Evolutionary conservation across 2,797 vertebrate species (phyloP).

Genomic region (Sebastes variabilis): DNA sequence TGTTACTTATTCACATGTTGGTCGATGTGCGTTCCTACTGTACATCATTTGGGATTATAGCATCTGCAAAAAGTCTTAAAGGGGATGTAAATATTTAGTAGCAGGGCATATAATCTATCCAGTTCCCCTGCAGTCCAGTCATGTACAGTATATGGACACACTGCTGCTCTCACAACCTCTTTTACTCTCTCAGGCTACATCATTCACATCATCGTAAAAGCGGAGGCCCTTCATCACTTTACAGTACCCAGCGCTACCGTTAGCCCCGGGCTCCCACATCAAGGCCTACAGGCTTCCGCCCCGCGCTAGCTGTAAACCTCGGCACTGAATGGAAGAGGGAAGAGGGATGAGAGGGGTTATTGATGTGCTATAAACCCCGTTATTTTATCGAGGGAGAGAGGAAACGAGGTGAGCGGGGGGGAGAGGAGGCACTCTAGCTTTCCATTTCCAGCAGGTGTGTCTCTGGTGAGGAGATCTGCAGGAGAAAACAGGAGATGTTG

Average conservation of each 20-base stretch:
- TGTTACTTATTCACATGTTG: background rate
- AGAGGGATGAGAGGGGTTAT: conserved; percentile 83
- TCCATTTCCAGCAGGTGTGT: conserved; percentile 33
- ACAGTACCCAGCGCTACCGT: conserved; percentile 80
- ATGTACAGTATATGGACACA: conserved; percentile 60
- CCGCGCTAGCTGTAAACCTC: conserved; percentile 75
- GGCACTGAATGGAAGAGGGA: conserved; percentile 57
- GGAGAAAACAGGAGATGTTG: background rate
- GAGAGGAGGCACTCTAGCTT: background rate
- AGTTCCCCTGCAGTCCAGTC: conserved; percentile 30
- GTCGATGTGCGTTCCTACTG: background rate
- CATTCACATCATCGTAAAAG: conserved; percentile 82
- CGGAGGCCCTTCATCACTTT: conserved; percentile 78
- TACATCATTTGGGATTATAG: conserved; percentile 3
- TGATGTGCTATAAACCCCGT: conserved; percentile 85
- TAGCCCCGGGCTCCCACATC: conserved; percentile 74
- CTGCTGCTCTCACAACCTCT: conserved; percentile 59
- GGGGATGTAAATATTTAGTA: conserved; percentile 46
- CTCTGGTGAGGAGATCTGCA: conserved; percentile 13
- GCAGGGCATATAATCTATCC: conserved; percentile 14
- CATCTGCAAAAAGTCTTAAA: conserved; percentile 27
- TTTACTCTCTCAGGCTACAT: conserved; percentile 78
- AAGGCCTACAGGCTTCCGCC: conserved; percentile 70
- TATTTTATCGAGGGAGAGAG: conserved; percentile 80
- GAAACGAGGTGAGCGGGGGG: conserved; percentile 68